Evolutionary conservation across 2,888 invertebrate species (phyloP), one percentile per base, ranked within the genome.

Genomic region (Deilephila porcellus): DNA sequence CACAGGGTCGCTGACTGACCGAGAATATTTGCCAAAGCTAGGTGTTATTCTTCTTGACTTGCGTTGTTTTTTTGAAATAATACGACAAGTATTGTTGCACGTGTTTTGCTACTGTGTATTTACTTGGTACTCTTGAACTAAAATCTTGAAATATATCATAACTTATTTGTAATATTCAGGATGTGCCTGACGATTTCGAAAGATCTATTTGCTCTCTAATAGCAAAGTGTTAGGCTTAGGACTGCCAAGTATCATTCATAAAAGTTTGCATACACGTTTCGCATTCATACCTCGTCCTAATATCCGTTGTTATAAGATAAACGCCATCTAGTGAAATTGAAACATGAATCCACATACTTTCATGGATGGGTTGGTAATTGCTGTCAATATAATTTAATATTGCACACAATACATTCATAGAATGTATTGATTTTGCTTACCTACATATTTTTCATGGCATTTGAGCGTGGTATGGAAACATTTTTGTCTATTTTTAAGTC

Each of bases 1-100:
- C 79, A 79, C 76, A 79, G 76, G 83, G 85, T 83, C 81, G 80
- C 72, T 76, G 77, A 78, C 80, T 80, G 80, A 52, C 67, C 67
- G 78, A 78, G 52, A 79, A 79, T 78, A 59, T 60, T 64, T 83
- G 83, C 82, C 82, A 83, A 83, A 80, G 71, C 53, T 73, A 59
- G 59, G n/a, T 34, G n/a, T 37, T 67, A 25, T 67, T 67, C 52
- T 67, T 73, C n/a, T n/a, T 59, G n/a, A 32, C 29, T 7, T 25
- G 52, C 32, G 32, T 25, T 25, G 25, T 25, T 32, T 70, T 53
- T 56, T 56, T 70, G 14, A 11, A 56, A 19, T 20, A n/a, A 70
- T 32, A 7, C 11, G 34, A 19, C 32, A 34, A 70, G 52, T 67
- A 45, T 2, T 17, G 25, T 17, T 14, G 25, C 29, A 29, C 17